These are phyloP conservation scores for Papilio gigon DNA, from an alignment of 2,888 invertebrate species.

Conservation along the genomic window DNA sequence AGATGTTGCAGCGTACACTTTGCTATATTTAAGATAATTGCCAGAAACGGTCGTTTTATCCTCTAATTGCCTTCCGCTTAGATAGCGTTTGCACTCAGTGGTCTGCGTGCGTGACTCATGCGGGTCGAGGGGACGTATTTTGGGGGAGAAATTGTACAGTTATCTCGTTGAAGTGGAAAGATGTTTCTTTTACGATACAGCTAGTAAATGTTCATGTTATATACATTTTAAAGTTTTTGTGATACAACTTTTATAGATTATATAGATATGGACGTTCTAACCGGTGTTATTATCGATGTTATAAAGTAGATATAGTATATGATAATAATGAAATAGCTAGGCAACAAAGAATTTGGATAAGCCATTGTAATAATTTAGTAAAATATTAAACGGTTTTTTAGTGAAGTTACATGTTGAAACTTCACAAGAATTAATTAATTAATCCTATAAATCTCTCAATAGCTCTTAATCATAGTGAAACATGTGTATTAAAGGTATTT, in stretches of 20 bases:
- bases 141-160: conserved; percentile 25
- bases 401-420: too few relatives aligned
- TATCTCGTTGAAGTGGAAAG: conserved; percentile 17
- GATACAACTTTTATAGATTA: too few relatives aligned
- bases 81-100: conserved; percentile 24
- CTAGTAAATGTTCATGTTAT: conserved; percentile 2
- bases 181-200: conserved; percentile 3
- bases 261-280: too few relatives aligned
- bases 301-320: too few relatives aligned
- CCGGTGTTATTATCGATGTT: too few relatives aligned
- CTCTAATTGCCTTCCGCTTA: conserved; percentile 27
- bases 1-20: conserved; percentile 6
- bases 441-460: too few relatives aligned
- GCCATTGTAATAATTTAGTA: too few relatives aligned
- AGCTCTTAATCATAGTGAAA: not conserved
- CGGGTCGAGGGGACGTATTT: conserved; percentile 32
- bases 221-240: too few relatives aligned
- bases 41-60: conserved; percentile 31
- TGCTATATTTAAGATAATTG: conserved; percentile 31
- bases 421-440: too few relatives aligned
- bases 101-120: conserved; percentile 26
- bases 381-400: not conserved
- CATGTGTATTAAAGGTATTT: not conserved
- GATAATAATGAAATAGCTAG: too few relatives aligned
- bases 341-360: too few relatives aligned